phyloP scores from a whole-genome alignment of 2,888 invertebrate genomes.

The Pecten maximus region DNA sequence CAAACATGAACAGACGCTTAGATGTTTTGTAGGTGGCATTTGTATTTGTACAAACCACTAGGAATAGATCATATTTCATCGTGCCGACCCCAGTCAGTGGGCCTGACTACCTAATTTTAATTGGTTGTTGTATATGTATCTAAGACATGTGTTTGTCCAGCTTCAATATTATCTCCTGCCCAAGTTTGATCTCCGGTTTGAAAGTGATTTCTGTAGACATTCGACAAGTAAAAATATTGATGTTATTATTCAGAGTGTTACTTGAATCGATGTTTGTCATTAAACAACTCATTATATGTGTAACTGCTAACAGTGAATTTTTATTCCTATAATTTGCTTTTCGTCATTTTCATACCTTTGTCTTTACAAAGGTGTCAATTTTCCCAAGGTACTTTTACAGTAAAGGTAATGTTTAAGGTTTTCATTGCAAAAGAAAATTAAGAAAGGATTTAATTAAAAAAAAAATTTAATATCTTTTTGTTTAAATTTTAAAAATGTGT shows the following conservation, averaged over 20 bases:
- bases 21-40: background rate
- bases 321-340: background rate
- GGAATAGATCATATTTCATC: background rate
- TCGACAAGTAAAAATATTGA: background rate
- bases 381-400: no score
- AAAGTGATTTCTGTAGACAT: conserved; percentile 15
- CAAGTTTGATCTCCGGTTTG: background rate
- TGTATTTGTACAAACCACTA: background rate
- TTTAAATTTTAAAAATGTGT: no score
- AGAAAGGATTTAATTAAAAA: no score
- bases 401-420: no score
- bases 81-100: background rate
- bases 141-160: background rate
- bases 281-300: background rate
- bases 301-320: background rate
- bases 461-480: no score
- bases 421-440: no score
- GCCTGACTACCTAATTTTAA: background rate
- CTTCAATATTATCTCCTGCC: conserved; percentile 10
- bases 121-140: conserved; percentile 2
- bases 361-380: no score
- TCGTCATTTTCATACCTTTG: background rate
- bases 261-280: background rate
- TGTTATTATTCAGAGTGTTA: background rate
- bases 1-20: conserved; percentile 26